Base-by-base conservation (phyloP, 2,888 invertebrate species). In the Taenaris catops region DNA sequence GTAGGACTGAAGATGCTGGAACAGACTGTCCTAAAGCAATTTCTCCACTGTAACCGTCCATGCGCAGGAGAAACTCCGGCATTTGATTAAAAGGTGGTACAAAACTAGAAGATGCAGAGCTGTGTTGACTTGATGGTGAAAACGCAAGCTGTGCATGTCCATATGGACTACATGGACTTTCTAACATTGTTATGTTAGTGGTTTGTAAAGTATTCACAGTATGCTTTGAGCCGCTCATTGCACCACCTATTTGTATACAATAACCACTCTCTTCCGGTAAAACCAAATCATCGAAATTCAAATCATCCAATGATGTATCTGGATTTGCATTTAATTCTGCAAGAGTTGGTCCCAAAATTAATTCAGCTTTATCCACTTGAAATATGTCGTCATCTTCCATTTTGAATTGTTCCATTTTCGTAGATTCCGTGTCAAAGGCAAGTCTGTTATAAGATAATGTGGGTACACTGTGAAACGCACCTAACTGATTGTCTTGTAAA, bases 311-410 rank as follows among this genome's bases (percentile, higher is more conserved):
- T 23, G 96, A 88, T 17, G 92, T 93, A 49, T 96, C 95, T 47
- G 95, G 95, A 55, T 95, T 95, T 8, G 94, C 93, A 76, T 95
- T 95, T 31, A 96, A 74, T 65, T 96, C 96, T 0, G 95, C 94
- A 34, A 96, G 86, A 44, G 95, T 95, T 0, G 95, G 93, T 2
- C 94, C 91, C 70, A 94, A 92, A 53, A 96, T 93, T 44, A 94
- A 87, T 76, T 96, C 96, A 19, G 94, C 91, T 75, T 95, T 94
- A 69, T 96, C 96, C 34, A 95, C 94, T 88, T 95, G 87, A 67
- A 96, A 95, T 55, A 95, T 95, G 63, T 95, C 96, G 63, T 96
- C 96, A 58, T 96, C 95, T 58, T 96, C 95, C 91, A 94, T 92
- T 69, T 91, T 92, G 55, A 93, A 91, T 5, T 91, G 84, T 53